These are phyloP conservation scores for Biston betularia DNA, from an alignment of 2,888 invertebrate genomes.

Conservation along the genomic window DNA sequence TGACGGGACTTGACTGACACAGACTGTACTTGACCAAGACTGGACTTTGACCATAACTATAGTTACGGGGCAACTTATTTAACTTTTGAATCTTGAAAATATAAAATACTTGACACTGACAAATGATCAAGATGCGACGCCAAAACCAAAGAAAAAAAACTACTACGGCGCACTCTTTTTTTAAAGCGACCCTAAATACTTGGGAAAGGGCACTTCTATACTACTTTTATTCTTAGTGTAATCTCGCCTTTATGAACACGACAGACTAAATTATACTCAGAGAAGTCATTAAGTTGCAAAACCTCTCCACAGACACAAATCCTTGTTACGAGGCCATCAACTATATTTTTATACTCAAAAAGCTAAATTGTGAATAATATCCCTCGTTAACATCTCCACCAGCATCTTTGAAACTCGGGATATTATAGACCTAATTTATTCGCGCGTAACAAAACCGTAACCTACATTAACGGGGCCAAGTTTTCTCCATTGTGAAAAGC, in stretches of 20 bases:
- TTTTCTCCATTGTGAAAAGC: slow-evolving; percentile 36
- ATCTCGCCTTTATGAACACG: not conserved
- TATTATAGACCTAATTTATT: slow-evolving; percentile 30
- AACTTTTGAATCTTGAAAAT: no score
- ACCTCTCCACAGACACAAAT: slow-evolving; percentile 6
- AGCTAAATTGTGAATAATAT: slow-evolving; percentile 27
- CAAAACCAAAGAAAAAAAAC: no score
- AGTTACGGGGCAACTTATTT: no score
- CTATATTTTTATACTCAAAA: slow-evolving; percentile 18
- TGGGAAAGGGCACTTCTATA: no score
- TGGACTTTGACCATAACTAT: no score
- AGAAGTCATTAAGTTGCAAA: slow-evolving; percentile 8
- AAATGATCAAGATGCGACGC: no score
- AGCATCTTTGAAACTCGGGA: slow-evolving; percentile 26
- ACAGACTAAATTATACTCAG: not conserved
- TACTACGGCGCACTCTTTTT: no score
- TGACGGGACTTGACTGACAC: no score
- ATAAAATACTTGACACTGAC: no score
- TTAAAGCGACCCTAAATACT: no score
- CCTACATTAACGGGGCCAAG: slow-evolving; percentile 31
- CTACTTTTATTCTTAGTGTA: no score
- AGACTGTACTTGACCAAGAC: no score
- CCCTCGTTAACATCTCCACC: slow-evolving; percentile 22
- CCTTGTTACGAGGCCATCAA: slow-evolving; percentile 10
- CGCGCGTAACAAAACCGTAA: slow-evolving; percentile 40